A percentile compares a stretch with the other conserved stretches of the same genome.
phyloP scores from a whole-genome alignment of 2,797 vertebrate species.

The Coregonus sp. region DNA sequence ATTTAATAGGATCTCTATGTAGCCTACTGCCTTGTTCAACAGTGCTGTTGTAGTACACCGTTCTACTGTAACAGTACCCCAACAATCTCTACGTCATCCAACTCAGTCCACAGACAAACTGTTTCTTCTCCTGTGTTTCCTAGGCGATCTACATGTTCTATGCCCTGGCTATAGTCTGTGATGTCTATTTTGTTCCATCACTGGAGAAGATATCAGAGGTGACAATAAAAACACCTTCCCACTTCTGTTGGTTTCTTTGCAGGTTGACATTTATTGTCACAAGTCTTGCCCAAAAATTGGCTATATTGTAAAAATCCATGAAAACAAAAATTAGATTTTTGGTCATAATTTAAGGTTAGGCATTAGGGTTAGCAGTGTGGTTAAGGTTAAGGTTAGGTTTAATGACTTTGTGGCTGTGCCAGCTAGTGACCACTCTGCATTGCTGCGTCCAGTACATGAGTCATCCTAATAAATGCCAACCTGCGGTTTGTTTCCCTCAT shows the following conservation, averaged over 20 bases:
- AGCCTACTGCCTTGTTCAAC: not conserved
- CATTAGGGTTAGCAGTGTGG: too few species aligned
- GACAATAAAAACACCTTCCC: conserved; percentile 26
- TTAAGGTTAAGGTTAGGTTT: too few species aligned
- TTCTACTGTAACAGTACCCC: not conserved
- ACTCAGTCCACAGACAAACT: not conserved
- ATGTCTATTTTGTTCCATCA: conserved; percentile 82
- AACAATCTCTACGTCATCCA: not conserved
- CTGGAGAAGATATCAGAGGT: conserved; percentile 82
- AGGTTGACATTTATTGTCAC: too few species aligned
- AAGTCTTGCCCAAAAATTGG: too few species aligned
- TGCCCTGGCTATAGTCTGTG: conserved; percentile 81
- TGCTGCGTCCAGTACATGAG: too few species aligned
- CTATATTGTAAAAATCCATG: too few species aligned
- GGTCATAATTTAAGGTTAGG: too few species aligned
- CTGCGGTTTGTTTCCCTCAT: not conserved
- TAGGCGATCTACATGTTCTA: conserved; percentile 83
- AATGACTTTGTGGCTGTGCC: too few species aligned
- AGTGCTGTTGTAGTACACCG: not conserved
- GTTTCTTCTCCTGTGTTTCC: conserved; percentile 36
- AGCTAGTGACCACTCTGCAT: too few species aligned
- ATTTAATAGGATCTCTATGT: too few species aligned
- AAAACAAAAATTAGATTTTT: too few species aligned
- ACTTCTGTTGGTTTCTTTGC: not conserved
- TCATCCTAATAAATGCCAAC: too few species aligned